Evolutionary conservation across 2,888 invertebrate species (phyloP), one percentile per base, ranked within the genome.

Genomic region (Macrosoma leucophasiata): DNA sequence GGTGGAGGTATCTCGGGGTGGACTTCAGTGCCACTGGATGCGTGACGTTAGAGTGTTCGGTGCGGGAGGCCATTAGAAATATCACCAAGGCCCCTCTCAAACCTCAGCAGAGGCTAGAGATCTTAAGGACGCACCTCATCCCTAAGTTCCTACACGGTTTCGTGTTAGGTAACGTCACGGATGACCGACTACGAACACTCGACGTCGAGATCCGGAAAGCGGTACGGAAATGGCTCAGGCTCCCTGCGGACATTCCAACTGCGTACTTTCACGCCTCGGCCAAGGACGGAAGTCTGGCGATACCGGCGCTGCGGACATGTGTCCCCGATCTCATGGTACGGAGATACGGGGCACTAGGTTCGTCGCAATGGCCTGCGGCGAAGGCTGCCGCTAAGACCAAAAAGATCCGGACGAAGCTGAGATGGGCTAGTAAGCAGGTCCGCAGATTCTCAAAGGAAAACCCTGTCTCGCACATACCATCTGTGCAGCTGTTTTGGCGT

Each of bases 121-220:
- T 67, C 0, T 39, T 74, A 23, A 46, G 65, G 38, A 49, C 37
- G 2, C 55, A 66, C 50, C 50, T 76, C 18, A 42, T 75, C 9
- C 72, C 70, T n/a, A 52, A 61, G 23, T 62, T 59, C 39, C 40
- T 59, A 23, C 71, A 74, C 38, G 36, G 46, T 4, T 25, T 76
- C 7, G 61, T 60, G 24, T 27, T 71, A 2, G 66, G 58, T 1
- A 48, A 48, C 7, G 30, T 51, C 4, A 24, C 44, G 41, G 48
- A 50, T 13, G 43, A 45, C 1, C 41, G 49, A 18, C 41, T 76
- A 0, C 40, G 50, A 2, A 44, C 51, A 21, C 38, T 62, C 11
- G 72, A 77, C 35, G 21, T 51, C 0, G 39, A 53, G 18, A 50
- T 71, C 17, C 50, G 63, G 23, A 36, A 25, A 0, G 41, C 46